Percentiles rank a stretch among this genome's conserved stretches.
Evolutionary conservation across 2,113 vertebrate genomes (phyloP).

Genomic region (Cygnus atratus): DNA sequence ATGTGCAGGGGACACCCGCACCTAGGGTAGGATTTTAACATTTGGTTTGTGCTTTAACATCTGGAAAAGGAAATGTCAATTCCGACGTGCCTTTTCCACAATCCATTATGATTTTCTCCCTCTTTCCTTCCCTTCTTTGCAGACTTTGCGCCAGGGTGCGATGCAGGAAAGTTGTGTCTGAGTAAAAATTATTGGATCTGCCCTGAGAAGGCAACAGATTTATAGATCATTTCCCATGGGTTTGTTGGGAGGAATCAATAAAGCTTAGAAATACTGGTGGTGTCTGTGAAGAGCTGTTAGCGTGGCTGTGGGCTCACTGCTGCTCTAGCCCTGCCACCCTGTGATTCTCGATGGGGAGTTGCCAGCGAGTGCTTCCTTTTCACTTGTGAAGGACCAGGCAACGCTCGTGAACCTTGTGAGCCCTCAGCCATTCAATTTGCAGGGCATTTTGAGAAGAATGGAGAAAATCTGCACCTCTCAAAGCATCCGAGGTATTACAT

Average conservation of each 20-base stretch:
- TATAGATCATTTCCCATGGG: not conserved
- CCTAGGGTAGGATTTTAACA: not conserved
- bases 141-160: not conserved
- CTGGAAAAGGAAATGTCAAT: not conserved
- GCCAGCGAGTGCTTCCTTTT: not conserved
- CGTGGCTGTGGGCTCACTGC: fast-evolving
- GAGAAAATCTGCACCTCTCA: not conserved
- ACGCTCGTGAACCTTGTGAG: not conserved
- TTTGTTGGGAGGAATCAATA: not conserved
- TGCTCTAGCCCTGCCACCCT: not conserved
- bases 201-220: not conserved
- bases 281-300: not conserved
- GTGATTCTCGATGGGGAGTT: not conserved
- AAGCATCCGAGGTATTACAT: not conserved
- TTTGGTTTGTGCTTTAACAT: not conserved
- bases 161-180: not conserved
- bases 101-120: not conserved
- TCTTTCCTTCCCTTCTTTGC: not conserved
- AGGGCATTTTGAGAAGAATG: not conserved
- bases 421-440: not conserved
- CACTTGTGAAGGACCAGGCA: not conserved
- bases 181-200: not conserved
- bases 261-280: not conserved
- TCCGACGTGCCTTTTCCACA: not conserved
- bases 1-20: not conserved